Percentiles rank a stretch among this genome's conserved stretches.
Conservation (phyloP, 2,888 invertebrate genomes). For the Drosophila rubida region DNA sequence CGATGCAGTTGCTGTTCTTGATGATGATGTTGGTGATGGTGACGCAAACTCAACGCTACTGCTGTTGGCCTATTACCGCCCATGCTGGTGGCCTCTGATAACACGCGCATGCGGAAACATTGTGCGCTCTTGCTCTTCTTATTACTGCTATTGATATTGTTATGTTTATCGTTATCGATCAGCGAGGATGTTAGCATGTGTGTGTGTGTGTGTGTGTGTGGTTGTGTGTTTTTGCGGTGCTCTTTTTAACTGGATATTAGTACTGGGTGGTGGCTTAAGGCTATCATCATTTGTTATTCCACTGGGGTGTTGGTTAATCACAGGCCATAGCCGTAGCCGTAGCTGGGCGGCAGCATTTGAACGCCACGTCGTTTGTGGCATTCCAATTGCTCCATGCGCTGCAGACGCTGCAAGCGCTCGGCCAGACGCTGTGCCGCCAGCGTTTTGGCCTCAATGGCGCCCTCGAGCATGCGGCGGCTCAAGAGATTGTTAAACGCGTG, state of each 20-base stretch:
- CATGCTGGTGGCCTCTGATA: slow-evolving; percentile 29
- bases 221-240: slow-evolving; percentile 1
- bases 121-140: neutral
- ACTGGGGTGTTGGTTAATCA: slow-evolving; percentile 38
- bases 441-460: slow-evolving; percentile 72
- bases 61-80: slow-evolving; percentile 42
- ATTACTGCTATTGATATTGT: neutral
- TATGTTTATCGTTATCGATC: slow-evolving; percentile 2
- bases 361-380: slow-evolving; percentile 56
- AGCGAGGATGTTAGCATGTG: slow-evolving; percentile 13
- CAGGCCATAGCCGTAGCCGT: slow-evolving; percentile 38
- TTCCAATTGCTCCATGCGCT: slow-evolving; percentile 63
- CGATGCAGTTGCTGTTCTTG: slow-evolving; percentile 34
- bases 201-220: slow-evolving; percentile 1
- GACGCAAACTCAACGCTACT: slow-evolving; percentile 33
- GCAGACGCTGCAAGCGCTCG: slow-evolving; percentile 58
- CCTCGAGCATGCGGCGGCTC: slow-evolving; percentile 73
- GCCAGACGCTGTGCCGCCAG: slow-evolving; percentile 69
- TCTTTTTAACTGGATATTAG: slow-evolving; percentile 20
- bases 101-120: slow-evolving; percentile 51
- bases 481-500: slow-evolving; percentile 75
- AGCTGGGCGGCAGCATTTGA: slow-evolving; percentile 28
- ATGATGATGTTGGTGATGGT: slow-evolving; percentile 33
- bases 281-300: slow-evolving; percentile 7
- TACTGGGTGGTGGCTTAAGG: slow-evolving; percentile 4